These are phyloP conservation scores for Eueides isabella DNA, from an alignment of 1,140 invertebrate species.

Conservation along the genomic window DNA sequence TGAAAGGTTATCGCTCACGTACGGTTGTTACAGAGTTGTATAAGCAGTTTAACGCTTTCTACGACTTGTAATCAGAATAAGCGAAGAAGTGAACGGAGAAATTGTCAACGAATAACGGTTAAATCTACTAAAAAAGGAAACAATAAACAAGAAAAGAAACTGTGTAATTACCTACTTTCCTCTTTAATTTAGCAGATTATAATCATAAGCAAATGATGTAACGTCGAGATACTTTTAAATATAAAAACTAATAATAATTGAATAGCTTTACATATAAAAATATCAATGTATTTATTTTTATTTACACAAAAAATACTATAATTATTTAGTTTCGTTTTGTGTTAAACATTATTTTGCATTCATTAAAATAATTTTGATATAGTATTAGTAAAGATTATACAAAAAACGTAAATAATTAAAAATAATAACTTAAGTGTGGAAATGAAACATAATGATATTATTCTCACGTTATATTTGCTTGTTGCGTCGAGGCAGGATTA, in stretches of 20 bases:
- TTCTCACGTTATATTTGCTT: constrained; percentile 54
- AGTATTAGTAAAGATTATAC: background rate
- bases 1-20: constrained; percentile 35
- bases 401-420: background rate
- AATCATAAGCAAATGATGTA: constrained; percentile 35
- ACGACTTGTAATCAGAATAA: constrained; percentile 67
- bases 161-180: constrained; percentile 45
- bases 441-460: constrained; percentile 46
- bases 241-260: background rate
- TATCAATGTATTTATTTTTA: background rate
- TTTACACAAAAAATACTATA: background rate
- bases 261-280: background rate
- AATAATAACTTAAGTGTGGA: background rate
- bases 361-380: background rate
- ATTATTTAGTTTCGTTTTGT: too few relatives aligned
- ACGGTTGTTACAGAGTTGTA: constrained; percentile 62
- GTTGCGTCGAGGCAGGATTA: constrained; percentile 62
- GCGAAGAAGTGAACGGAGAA: constrained; percentile 73
- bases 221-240: constrained; percentile 20
- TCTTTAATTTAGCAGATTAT: constrained; percentile 43
- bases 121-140: constrained; percentile 56
- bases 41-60: constrained; percentile 72
- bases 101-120: constrained; percentile 69
- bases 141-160: constrained; percentile 54
- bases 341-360: too few relatives aligned